phyloP scores from a whole-genome alignment of 2,113 vertebrate genomes.

The Labeo rohita region DNA sequence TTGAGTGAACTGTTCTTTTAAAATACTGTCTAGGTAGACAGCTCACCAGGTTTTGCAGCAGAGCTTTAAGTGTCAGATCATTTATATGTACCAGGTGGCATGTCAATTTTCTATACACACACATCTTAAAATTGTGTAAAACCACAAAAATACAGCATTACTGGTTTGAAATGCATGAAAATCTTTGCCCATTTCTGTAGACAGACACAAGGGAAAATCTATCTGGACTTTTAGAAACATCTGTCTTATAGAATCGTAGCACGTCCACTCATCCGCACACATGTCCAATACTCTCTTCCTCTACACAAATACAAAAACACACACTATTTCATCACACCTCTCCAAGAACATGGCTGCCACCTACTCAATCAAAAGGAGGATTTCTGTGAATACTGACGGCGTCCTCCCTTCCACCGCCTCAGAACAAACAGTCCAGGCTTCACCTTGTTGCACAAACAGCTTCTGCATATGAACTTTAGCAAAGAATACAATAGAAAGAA shows the following conservation, averaged over 20 bases:
- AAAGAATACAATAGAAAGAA: slow-evolving; percentile 3
- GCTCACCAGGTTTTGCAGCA: neutral
- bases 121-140: neutral
- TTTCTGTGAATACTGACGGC: slow-evolving; percentile 1
- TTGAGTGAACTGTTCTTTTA: neutral
- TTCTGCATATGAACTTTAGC: neutral
- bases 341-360: slow-evolving; percentile 42
- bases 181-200: neutral
- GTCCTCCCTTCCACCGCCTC: neutral
- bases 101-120: slow-evolving; percentile 24
- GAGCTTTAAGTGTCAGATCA: neutral
- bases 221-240: slow-evolving; percentile 16
- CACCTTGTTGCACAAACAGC: neutral
- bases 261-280: neutral
- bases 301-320: slow-evolving; percentile 14
- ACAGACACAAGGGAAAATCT: neutral
- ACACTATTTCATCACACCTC: slow-evolving; percentile 9
- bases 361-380: slow-evolving; percentile 30
- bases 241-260: neutral
- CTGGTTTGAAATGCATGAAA: slow-evolving; percentile 39
- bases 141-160: slow-evolving; percentile 42
- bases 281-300: neutral
- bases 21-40: neutral
- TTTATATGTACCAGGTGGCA: neutral
- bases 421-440: slow-evolving; percentile 28